Evolutionary conservation across 2,888 invertebrate species (phyloP), one percentile per base, ranked within the genome.

Genomic region (Masnerella sp.): DNA sequence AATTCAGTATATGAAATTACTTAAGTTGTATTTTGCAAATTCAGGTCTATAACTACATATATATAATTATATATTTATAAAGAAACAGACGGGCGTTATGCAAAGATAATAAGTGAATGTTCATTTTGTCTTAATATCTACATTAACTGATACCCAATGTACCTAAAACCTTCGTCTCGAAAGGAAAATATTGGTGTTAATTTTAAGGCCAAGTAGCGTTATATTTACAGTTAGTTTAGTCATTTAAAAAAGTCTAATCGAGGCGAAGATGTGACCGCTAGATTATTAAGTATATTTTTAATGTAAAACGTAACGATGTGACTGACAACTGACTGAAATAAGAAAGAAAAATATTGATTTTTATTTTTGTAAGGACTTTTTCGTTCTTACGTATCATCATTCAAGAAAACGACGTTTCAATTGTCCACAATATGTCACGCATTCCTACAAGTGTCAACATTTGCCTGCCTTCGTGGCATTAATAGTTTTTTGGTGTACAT

Each of bases 281-380:
- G 52, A 45, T 52, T 47, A 58, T 56, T 58, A 58, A 49, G 11
- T 40, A 69, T 61, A 34, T 52, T 54, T 61, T 70, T 70, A 62
- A 61, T 54, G 69, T 69, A 61, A 69, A 40, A 62, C 36, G 52
- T 69, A 54, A 70, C 56, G 34, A 54, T 70, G 56, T 62, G 70
- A 70, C 70, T 70, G 70, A 70, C 18, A 61, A 70, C 61, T 49
- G 70, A 71, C 64, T 71, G 65, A 72, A 59, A 52, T 52, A 54
- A 54, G 36, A 61, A 59, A 65, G 34, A 65, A 47, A 43, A 69
- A 45, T 51, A 64, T 65, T 65, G 32, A 51, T 61, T 72, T 72
- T 72, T 65, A 65, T 72, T 65, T 72, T 65, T 72, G 65, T 72
- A 72, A 65, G 61, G 47, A 59, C 65, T 65, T 42, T 52, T 65